Evolutionary conservation across 2,113 vertebrate genomes (phyloP).

Genomic region (Engystomops pustulosus): DNA sequence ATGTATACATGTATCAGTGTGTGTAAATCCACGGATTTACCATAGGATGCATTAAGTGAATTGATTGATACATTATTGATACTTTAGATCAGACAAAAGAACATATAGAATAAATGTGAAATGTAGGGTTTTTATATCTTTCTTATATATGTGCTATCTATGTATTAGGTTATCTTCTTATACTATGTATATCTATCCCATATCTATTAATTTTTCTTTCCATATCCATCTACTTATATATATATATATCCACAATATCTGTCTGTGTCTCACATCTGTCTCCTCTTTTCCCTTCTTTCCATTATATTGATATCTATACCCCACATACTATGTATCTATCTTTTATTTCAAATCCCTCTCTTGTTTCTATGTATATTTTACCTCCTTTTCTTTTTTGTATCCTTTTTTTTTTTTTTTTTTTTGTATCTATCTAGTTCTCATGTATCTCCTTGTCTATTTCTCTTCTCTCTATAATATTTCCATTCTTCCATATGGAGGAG

Average conservation of each 20-base stretch:
- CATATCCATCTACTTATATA: not conserved
- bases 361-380: not conserved
- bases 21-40: not conserved
- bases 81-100: not conserved
- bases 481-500: not conserved
- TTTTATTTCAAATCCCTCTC: not conserved
- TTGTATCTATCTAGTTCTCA: not conserved
- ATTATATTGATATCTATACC: too few species aligned
- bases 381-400: not conserved
- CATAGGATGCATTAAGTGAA: not conserved
- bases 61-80: not conserved
- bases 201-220: not conserved
- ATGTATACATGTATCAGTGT: not conserved
- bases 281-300: too few species aligned
- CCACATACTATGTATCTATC: not conserved
- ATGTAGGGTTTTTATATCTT: too few species aligned
- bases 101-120: not conserved
- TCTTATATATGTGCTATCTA: too few species aligned
- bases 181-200: not conserved
- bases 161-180: too few species aligned
- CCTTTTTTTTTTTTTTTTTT: not conserved
- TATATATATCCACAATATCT: not conserved
- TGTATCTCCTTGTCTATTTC: not conserved
- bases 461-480: not conserved
- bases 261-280: not conserved